Conservation (phyloP, 2,888 invertebrate genomes). For the Harpalus rufipes region DNA sequence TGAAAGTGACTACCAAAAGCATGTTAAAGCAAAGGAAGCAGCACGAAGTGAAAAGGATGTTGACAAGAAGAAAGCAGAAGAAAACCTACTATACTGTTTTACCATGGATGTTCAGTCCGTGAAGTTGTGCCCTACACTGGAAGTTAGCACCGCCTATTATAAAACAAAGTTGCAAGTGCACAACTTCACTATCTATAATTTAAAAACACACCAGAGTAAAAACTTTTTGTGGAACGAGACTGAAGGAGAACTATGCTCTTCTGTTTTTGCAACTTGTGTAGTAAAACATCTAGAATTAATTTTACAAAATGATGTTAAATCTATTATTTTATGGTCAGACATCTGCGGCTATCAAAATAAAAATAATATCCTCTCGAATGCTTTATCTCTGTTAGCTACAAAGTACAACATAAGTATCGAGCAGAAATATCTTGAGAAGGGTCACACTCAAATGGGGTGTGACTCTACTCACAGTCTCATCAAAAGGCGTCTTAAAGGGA, state of each 20-base stretch:
- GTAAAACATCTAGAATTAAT: constrained; percentile 20
- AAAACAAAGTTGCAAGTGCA: constrained; percentile 48
- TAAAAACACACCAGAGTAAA: constrained; percentile 36
- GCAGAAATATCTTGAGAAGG: not conserved
- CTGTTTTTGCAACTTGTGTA: constrained; percentile 47
- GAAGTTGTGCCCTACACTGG: constrained; percentile 39
- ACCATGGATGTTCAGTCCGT: constrained; percentile 56
- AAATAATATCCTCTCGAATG: not conserved
- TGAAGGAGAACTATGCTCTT: constrained; percentile 21
- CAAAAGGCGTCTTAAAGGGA: constrained; percentile 32
- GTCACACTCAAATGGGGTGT: not conserved
- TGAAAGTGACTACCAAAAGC: constrained; percentile 27
- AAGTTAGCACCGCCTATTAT: constrained; percentile 30
- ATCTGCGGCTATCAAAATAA: constrained; percentile 51
- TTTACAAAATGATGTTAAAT: constrained; percentile 35
- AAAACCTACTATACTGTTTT: constrained; percentile 18
- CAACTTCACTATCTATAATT: constrained; percentile 56
- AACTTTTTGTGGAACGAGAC: constrained; percentile 53
- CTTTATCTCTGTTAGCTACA: not conserved
- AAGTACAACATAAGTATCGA: not conserved
- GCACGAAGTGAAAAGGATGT: constrained; percentile 31
- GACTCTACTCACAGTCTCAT: not conserved
- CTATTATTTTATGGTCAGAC: constrained; percentile 69
- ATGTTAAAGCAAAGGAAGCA: constrained; percentile 8
- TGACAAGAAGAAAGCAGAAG: constrained; percentile 21